A percentile compares a stretch with the other conserved stretches of the same genome.
These are phyloP conservation scores for Prenolepis imparis DNA, from an alignment of 2,888 invertebrate species.

Conservation along the genomic window DNA sequence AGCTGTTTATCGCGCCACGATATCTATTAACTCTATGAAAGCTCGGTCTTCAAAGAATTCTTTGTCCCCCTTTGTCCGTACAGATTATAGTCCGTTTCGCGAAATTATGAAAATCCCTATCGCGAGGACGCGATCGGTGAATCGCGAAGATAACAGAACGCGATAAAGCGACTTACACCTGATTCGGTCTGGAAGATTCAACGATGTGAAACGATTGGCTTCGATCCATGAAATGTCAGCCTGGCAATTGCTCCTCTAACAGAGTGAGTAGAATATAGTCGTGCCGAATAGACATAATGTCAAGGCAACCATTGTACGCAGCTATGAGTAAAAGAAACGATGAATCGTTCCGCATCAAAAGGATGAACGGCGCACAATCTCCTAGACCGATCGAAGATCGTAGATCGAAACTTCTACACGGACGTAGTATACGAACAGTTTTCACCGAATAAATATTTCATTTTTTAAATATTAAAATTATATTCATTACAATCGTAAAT, in stretches of 20 bases:
- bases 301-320: conserved; percentile 70
- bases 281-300: conserved; percentile 72
- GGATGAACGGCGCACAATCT: conserved; percentile 34
- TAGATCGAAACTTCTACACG: neutral
- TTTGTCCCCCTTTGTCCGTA: conserved; percentile 24
- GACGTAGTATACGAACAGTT: neutral
- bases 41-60: neutral
- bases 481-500: neutral
- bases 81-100: conserved; percentile 37
- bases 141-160: conserved; percentile 28
- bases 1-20: conserved; percentile 27
- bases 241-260: conserved; percentile 70
- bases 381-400: conserved; percentile 27
- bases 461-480: neutral
- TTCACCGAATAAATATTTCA: neutral
- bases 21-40: conserved; percentile 22
- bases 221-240: conserved; percentile 73
- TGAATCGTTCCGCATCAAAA: conserved; percentile 66
- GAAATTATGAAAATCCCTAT: conserved; percentile 52
- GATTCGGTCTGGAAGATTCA: conserved; percentile 65
- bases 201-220: conserved; percentile 68
- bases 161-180: conserved; percentile 63
- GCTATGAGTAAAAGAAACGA: conserved; percentile 58
- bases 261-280: conserved; percentile 59
- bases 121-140: conserved; percentile 31